These are phyloP conservation scores for Heliconius eleuchia DNA, from an alignment of 1,140 invertebrate species.

Conservation along the genomic window DNA sequence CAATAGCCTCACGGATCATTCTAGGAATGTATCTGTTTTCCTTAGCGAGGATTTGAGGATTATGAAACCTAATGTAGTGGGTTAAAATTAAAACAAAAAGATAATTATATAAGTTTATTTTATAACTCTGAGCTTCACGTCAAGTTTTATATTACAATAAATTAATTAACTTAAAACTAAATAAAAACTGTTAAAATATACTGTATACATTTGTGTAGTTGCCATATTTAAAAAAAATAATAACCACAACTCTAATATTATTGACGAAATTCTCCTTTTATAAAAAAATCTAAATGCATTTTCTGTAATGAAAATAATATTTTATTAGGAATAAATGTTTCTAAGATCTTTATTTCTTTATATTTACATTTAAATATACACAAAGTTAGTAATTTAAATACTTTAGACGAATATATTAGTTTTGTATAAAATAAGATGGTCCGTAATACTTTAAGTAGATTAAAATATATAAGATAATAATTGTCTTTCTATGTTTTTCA, in stretches of 20 bases:
- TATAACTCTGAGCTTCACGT: slow-evolving; percentile 28
- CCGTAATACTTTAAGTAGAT: neutral
- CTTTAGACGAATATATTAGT: neutral
- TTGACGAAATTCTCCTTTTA: neutral
- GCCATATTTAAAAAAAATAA: slow-evolving; percentile 5
- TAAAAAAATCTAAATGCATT: neutral
- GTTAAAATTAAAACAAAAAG: neutral
- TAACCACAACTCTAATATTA: neutral
- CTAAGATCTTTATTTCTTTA: neutral
- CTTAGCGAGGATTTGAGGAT: too few species aligned
- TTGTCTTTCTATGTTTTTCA: slow-evolving; percentile 16
- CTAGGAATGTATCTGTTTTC: too few species aligned
- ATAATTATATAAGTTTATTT: slow-evolving; percentile 24
- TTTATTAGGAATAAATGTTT: neutral
- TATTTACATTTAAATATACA: slow-evolving; percentile 5
- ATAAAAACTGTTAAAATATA: neutral
- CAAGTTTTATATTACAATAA: slow-evolving; percentile 35
- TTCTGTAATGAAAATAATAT: neutral
- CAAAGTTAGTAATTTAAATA: neutral
- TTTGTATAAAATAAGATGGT: neutral
- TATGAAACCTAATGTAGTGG: too few species aligned
- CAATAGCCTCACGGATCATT: too few species aligned
- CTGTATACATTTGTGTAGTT: slow-evolving; percentile 3
- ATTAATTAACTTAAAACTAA: slow-evolving; percentile 25
- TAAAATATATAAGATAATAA: slow-evolving; percentile 9